Conservation (phyloP, 2,797 vertebrate genomes). For the Danio choprae region DNA sequence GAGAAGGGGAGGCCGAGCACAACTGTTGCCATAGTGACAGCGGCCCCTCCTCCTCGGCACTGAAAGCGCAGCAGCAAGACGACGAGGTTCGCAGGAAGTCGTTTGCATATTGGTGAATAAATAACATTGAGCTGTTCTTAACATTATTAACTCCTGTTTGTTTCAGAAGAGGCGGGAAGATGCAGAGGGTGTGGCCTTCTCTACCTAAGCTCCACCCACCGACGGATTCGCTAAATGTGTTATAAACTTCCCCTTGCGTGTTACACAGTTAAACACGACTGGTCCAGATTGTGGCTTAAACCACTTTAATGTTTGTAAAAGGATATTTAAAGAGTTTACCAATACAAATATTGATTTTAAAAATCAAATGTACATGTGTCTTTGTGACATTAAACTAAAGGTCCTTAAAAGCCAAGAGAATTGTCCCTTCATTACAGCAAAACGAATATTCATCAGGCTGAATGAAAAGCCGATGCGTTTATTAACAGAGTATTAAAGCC, state of each 20-base stretch:
- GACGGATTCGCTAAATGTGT: constrained; percentile 21
- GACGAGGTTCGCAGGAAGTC: constrained; percentile 55
- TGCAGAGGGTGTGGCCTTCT: constrained; percentile 42
- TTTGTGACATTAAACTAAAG: neutral
- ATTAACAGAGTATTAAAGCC: no score
- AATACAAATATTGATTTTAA: constrained; percentile 5
- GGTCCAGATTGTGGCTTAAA: neutral
- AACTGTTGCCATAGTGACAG: constrained; percentile 27
- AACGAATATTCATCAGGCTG: neutral
- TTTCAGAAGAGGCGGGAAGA: constrained; percentile 55
- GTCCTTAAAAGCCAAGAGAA: neutral
- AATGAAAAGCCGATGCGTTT: neutral
- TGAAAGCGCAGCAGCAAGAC: constrained; percentile 57
- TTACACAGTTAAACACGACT: neutral
- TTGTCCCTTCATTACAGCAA: neutral
- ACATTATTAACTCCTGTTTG: constrained; percentile 26
- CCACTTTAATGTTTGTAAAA: neutral
- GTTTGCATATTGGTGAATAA: neutral
- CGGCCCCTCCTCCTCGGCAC: constrained; percentile 25
- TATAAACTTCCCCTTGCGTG: neutral
- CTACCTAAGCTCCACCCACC: constrained; percentile 42
- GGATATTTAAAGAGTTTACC: neutral
- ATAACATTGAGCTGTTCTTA: neutral
- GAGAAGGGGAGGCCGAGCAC: constrained; percentile 55
- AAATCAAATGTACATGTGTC: neutral